Evolutionary conservation across 2,888 invertebrate genomes (phyloP), one percentile per base, ranked within the genome.

Genomic region (Myopa testacea): DNA sequence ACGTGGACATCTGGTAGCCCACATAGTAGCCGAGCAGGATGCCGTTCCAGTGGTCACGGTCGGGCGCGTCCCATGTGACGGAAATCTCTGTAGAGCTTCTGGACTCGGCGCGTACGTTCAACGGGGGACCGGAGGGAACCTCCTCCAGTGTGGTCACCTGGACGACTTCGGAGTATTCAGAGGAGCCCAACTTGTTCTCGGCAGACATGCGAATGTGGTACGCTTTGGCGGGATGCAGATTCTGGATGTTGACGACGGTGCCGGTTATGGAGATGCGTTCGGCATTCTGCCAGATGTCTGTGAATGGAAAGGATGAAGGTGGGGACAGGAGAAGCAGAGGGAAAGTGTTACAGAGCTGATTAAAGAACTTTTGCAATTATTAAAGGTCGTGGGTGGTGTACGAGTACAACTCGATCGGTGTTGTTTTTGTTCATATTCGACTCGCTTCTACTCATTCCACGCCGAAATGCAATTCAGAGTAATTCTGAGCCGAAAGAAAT

Each of bases 151-250:
- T 95, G 76, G 94, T 94, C n/a, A 95, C 93, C 91, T 95, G 95
- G 69, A 95, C 92, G 40, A 95, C 93, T 88, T 96, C 96, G 84
- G 96, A 95, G 69, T 95, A 95, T 85, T 95, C 95, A 83, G 97
- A 96, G 82, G 94, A 92, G 4, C 97, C 97, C 81, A 97, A 91
- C 84, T 95, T 92, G 90, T 97, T 97, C 88, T 96, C 96, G 10
- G 97, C 97, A 83, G 96, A 93, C 85, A 97, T 94, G 83, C 97
- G 92, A 84, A 97, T 92, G 87, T 96, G 95, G 90, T 97, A 98
- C 19, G 94, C 93, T 79, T 94, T 95, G 7, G 96, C 95, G 14
- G 97, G 97, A 79, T 94, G 94, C 52, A 97, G 91, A 85, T 94
- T 94, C 85, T 93, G 94, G 58, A 96, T 93, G 81, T 93, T 94